phyloP scores from a whole-genome alignment of 2,113 vertebrate species.

The Cryptotis parvus region DNA sequence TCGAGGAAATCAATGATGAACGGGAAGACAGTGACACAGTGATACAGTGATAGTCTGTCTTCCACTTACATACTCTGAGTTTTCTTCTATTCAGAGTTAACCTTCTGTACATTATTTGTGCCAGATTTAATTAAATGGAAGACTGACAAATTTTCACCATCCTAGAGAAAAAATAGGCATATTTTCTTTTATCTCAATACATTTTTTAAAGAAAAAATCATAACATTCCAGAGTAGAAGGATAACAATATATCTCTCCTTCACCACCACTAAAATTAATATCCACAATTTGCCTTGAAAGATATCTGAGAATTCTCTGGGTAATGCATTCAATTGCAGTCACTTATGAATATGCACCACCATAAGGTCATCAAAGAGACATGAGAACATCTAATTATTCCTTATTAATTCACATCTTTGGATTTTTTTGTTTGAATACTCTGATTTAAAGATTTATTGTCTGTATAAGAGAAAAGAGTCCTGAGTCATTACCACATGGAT shows the following conservation, averaged over 20 bases:
- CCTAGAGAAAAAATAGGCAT: neutral
- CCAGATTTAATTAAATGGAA: conserved; percentile 31
- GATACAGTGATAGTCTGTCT: too few species aligned
- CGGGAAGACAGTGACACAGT: too few species aligned
- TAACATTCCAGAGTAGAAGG: conserved; percentile 26
- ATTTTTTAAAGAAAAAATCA: conserved; percentile 43
- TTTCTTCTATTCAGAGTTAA: conserved; percentile 39
- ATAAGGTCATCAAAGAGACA: conserved; percentile 17
- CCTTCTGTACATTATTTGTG: conserved; percentile 7
- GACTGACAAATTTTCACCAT: conserved; percentile 19
- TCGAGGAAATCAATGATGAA: too few species aligned
- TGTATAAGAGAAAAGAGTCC: conserved; percentile 30
- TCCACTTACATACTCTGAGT: conserved; percentile 1
- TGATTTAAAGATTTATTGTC: conserved; percentile 4
- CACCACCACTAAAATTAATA: neutral
- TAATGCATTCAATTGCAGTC: neutral
- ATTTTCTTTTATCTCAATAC: conserved; percentile 55
- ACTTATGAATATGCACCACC: neutral
- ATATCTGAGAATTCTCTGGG: conserved; percentile 11
- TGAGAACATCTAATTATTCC: neutral
- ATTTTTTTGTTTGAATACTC: conserved; percentile 27
- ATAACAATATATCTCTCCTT: neutral
- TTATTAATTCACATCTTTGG: neutral
- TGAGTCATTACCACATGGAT: neutral
- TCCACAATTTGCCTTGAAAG: neutral